phyloP scores from a whole-genome alignment of 2,797 vertebrate genomes.

The Alca torda region DNA sequence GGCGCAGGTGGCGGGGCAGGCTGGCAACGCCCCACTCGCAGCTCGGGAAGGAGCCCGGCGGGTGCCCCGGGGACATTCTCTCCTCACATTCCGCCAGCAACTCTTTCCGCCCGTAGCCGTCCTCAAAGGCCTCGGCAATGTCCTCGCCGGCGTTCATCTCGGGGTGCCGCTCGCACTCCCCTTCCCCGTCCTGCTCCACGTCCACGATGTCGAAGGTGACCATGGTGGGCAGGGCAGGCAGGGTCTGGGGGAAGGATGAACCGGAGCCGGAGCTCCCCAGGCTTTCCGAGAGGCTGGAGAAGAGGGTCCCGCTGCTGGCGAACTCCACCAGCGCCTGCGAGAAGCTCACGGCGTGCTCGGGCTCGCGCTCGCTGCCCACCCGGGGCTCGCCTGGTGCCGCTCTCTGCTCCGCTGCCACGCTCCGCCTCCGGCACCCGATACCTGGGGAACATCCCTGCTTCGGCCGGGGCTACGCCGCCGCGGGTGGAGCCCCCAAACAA shows the following conservation, averaged over 20 bases:
- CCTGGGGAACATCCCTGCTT: background rate
- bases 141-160: conserved; percentile 89
- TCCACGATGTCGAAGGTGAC: conserved; percentile 97
- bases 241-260: conserved; percentile 88
- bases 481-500: conserved; percentile 60
- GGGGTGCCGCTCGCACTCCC: conserved; percentile 89
- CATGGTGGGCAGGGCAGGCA: conserved; percentile 92
- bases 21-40: conserved; percentile 90
- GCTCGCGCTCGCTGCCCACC: background rate
- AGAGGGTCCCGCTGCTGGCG: background rate
- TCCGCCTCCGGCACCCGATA: background rate
- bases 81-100: conserved; percentile 88
- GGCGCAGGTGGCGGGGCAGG: conserved; percentile 89
- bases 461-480: background rate
- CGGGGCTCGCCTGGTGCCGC: background rate
- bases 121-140: conserved; percentile 87
- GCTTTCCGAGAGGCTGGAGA: background rate
- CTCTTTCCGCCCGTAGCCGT: conserved; percentile 88
- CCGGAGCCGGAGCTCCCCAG: background rate
- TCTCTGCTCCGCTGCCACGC: background rate
- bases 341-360: background rate
- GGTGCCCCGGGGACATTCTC: conserved; percentile 82
- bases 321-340: background rate
- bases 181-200: conserved; percentile 90
- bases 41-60: conserved; percentile 81